Conservation (phyloP, 2,113 vertebrate genomes). For the Oryzias melastigma region DNA sequence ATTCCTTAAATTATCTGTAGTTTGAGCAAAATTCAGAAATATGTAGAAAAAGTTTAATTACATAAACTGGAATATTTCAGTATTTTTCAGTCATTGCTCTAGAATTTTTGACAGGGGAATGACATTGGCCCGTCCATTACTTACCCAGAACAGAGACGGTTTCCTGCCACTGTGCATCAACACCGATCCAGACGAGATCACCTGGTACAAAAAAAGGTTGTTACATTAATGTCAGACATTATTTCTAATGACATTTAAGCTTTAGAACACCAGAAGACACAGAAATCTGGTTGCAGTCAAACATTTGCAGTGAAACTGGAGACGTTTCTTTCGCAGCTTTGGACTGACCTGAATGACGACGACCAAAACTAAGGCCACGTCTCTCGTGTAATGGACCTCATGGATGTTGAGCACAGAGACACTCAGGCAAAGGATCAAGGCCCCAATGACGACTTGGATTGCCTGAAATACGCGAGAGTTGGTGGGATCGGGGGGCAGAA, state of each 20-base stretch:
- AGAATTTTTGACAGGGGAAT: no score
- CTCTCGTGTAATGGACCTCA: conserved; percentile 76
- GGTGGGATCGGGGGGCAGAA: background rate
- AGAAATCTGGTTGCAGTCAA: background rate
- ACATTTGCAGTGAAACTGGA: background rate
- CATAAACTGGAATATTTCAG: no score
- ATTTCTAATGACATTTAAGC: no score
- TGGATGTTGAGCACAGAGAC: conserved; percentile 74
- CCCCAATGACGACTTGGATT: conserved; percentile 76
- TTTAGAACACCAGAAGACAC: background rate
- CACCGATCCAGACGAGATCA: conserved; percentile 75
- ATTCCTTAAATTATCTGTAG: no score
- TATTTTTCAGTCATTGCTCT: no score
- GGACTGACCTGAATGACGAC: conserved; percentile 71
- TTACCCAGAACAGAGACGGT: conserved; percentile 78
- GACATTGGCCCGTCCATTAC: background rate
- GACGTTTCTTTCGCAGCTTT: background rate
- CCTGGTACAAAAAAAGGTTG: conserved; percentile 40
- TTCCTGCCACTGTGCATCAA: conserved; percentile 76
- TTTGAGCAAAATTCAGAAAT: no score
- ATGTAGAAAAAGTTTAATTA: no score
- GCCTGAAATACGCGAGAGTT: conserved; percentile 47
- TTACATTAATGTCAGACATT: background rate
- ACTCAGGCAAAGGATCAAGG: conserved; percentile 76
- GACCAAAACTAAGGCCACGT: conserved; percentile 71